Percentiles rank a stretch among this genome's conserved stretches.
phyloP scores from a whole-genome alignment of 2,113 vertebrate genomes.

The Brachionichthys hirsutus region DNA sequence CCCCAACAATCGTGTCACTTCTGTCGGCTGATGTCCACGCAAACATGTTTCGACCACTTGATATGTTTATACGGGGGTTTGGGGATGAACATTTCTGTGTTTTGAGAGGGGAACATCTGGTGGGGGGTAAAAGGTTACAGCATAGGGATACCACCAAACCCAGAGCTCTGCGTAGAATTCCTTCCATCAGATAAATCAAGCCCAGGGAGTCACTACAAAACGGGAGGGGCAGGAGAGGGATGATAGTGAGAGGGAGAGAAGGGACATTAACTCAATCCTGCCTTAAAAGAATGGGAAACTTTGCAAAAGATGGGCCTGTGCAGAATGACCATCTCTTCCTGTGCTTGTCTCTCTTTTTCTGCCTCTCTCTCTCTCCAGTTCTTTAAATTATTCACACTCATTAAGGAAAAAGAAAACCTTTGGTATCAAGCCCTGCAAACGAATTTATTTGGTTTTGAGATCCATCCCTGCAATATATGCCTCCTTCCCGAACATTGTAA shows the following conservation, averaged over 20 bases:
- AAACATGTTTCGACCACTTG: constrained; percentile 77
- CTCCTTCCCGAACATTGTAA: no score
- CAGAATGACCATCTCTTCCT: constrained; percentile 40
- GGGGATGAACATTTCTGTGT: constrained; percentile 79
- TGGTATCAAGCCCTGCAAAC: no score
- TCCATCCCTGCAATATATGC: no score
- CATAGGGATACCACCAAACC: constrained; percentile 76
- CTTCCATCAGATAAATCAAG: constrained; percentile 85
- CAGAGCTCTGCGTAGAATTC: constrained; percentile 78
- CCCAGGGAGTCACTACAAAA: constrained; percentile 74
- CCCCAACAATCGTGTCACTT: constrained; percentile 61
- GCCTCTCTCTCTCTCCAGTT: not conserved
- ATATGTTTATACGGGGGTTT: constrained; percentile 81
- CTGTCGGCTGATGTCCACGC: constrained; percentile 57
- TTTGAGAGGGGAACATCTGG: constrained; percentile 83
- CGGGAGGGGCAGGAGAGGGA: constrained; percentile 46
- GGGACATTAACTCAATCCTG: constrained; percentile 76
- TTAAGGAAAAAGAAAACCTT: no score
- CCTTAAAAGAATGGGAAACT: constrained; percentile 61
- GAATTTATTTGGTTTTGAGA: no score
- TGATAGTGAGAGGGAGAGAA: constrained; percentile 45
- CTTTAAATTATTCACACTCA: no score
- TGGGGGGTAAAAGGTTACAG: constrained; percentile 81
- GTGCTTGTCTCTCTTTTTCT: not conserved
- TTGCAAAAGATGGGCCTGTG: constrained; percentile 47